Evolutionary conservation across 2,888 invertebrate species (phyloP).

Genomic region (Oscheius sp.): DNA sequence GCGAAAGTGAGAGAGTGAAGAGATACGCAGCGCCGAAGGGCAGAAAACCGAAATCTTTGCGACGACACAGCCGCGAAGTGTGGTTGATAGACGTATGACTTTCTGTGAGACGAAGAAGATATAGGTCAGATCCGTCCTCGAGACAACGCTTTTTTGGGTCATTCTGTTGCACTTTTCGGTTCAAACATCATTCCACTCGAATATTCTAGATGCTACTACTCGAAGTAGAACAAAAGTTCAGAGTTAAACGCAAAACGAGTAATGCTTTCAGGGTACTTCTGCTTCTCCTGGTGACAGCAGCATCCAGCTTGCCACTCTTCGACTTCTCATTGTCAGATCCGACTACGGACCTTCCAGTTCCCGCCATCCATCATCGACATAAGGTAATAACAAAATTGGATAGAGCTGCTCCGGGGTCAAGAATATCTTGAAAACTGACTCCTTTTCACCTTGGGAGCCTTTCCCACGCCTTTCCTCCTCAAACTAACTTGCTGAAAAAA

Average conservation of each 20-base stretch:
- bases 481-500: too few species aligned
- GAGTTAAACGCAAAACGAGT: not conserved
- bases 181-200: too few species aligned
- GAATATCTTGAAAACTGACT: too few species aligned
- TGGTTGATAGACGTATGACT: not conserved
- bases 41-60: slow-evolving; percentile 29
- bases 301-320: slow-evolving; percentile 25
- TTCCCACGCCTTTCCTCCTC: too few species aligned
- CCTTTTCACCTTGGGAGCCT: too few species aligned
- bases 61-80: not conserved
- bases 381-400: slow-evolving; percentile 5
- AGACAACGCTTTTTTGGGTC: slow-evolving; percentile 6
- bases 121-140: slow-evolving; percentile 26
- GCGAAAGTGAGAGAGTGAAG: slow-evolving; percentile 15
- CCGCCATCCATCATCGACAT: slow-evolving; percentile 35
- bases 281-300: slow-evolving; percentile 24
- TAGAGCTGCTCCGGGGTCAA: too few species aligned
- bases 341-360: slow-evolving; percentile 3
- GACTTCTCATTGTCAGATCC: slow-evolving; percentile 21
- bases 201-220: not conserved
- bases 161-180: not conserved
- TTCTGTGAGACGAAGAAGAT: not conserved
- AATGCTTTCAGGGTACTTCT: slow-evolving; percentile 19
- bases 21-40: not conserved
- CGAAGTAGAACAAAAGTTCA: not conserved